phyloP scores from a whole-genome alignment of 23 tunicate species.

The Trididemnum nubilum region DNA sequence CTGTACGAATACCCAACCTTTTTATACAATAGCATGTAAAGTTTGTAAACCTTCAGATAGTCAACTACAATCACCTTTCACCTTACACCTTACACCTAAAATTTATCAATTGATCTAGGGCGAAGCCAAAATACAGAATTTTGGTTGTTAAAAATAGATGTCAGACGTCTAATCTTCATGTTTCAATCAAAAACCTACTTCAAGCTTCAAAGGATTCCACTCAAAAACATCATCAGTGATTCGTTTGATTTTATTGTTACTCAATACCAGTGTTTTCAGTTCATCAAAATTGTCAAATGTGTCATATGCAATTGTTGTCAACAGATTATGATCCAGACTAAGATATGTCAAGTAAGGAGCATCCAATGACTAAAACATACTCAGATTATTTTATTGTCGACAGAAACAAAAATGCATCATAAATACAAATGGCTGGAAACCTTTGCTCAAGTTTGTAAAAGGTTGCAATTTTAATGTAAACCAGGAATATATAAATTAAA shows the following conservation, averaged over 20 bases:
- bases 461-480: not conserved
- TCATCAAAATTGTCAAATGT: conserved; percentile 93
- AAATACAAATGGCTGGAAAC: too few relatives aligned
- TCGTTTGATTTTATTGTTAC: conserved; percentile 56
- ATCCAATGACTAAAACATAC: conserved; percentile 44
- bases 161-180: too few relatives aligned
- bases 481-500: too few relatives aligned
- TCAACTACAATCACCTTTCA: too few relatives aligned
- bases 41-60: too few relatives aligned
- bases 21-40: too few relatives aligned
- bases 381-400: not conserved
- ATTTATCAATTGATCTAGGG: too few relatives aligned
- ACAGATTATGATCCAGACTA: conserved; percentile 49
- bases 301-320: conserved; percentile 53
- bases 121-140: too few relatives aligned
- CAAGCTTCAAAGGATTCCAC: conserved; percentile 91
- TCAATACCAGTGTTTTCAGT: conserved; percentile 56
- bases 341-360: conserved; percentile 47
- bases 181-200: conserved; percentile 62
- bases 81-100: too few relatives aligned
- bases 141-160: too few relatives aligned
- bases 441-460: not conserved
- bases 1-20: too few relatives aligned
- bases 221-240: conserved; percentile 97
- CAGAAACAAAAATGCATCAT: not conserved